Conservation (phyloP, 2,113 vertebrate genomes). For the Eulemur rufifrons region DNA sequence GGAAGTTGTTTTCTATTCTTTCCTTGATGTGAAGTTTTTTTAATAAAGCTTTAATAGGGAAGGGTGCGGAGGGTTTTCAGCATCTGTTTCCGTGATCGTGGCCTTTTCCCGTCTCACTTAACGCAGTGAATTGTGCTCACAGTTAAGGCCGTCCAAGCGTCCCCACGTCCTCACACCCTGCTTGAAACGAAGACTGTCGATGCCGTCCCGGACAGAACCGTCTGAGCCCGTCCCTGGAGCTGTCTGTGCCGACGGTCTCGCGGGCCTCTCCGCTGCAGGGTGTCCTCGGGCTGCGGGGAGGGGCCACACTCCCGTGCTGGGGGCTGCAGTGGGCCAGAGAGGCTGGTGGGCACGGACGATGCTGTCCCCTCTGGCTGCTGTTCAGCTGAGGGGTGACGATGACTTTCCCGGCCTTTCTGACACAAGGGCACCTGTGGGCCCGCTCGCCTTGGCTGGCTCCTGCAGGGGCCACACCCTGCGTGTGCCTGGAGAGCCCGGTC, state of each 20-base stretch:
- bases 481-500: background rate
- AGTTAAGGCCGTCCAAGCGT: no score
- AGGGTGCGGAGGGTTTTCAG: background rate
- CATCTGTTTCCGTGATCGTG: fast-evolving
- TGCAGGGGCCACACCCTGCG: fast-evolving
- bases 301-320: fast-evolving
- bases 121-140: fast-evolving
- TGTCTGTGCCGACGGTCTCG: no score
- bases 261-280: background rate
- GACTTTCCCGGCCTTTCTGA: background rate
- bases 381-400: fast-evolving
- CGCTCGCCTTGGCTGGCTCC: background rate
- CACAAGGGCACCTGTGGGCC: background rate
- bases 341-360: background rate
- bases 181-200: no score
- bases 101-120: no score
- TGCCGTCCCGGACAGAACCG: fast-evolving
- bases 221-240: fast-evolving
- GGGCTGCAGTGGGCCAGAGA: background rate
- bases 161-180: no score
- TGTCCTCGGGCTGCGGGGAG: background rate
- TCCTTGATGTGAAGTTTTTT: background rate
- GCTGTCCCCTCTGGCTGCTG: background rate
- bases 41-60: background rate
- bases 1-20: background rate